Conservation (phyloP, 2,797 vertebrate species). For the Darevskia nairensis region DNA sequence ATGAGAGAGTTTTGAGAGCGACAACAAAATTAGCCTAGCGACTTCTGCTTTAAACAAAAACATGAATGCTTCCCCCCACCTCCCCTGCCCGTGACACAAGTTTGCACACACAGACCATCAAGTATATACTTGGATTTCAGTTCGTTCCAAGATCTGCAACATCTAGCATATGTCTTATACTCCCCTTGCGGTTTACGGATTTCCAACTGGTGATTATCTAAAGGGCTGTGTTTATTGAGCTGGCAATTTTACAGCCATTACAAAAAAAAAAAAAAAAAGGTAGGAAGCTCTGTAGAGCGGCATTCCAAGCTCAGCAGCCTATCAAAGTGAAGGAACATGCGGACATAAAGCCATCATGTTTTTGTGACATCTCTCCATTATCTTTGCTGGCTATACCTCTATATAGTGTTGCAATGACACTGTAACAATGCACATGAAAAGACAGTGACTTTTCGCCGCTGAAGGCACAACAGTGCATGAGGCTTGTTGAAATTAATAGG, state of each 20-base stretch:
- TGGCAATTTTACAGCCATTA: not conserved
- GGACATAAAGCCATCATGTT: not conserved
- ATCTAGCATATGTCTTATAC: not conserved
- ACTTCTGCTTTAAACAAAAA: slow-evolving; percentile 28
- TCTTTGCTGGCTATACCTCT: not conserved
- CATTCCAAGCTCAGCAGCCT: not conserved
- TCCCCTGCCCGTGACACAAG: not conserved
- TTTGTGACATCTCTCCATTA: not conserved
- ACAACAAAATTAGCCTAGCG: slow-evolving; percentile 18
- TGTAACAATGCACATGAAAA: not conserved
- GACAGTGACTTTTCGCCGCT: not conserved
- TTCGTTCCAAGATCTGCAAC: not conserved
- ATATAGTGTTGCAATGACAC: not conserved
- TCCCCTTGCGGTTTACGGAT: not conserved
- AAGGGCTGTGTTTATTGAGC: not conserved
- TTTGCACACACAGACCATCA: not conserved
- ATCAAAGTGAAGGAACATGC: not conserved
- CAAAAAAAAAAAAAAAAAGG: not conserved
- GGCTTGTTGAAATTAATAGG: not conserved
- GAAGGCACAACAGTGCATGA: not conserved
- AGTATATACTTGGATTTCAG: not conserved
- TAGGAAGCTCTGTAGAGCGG: not conserved
- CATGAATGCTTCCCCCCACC: not conserved
- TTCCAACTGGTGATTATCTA: not conserved
- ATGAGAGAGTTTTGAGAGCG: slow-evolving; percentile 3